Evolutionary conservation across 2,797 vertebrate genomes (phyloP), one percentile per base, ranked within the genome.

Genomic region (Ficedula albicollis): DNA sequence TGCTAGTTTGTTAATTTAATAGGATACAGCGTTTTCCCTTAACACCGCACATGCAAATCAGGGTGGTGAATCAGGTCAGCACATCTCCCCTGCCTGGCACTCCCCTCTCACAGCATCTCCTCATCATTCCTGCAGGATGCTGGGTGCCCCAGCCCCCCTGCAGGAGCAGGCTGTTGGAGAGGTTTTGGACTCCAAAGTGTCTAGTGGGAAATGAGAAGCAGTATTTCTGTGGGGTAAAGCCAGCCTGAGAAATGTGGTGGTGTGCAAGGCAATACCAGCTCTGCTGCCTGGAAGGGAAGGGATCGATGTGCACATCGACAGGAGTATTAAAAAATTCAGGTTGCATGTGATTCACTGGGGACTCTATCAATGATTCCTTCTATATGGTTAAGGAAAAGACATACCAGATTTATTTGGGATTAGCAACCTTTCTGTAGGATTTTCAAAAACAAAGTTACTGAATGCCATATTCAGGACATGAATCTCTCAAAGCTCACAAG

Each of bases 1-100:
- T 81, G 94, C 92, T 95, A 83, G 88, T 94, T 94, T 95, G 97
- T 94, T 96, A 96, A 97, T 96, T 96, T 96, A 95, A 96, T 95
- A 80, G 94, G 76, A 89, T 84, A 96, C 90, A 87, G 70, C 21
- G 3, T 95, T 96, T 92, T 89, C 88, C 92, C 85, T 72, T 84
- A 95, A 84, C 79, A 39, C 73, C 0, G 7, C 48, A 48, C 75
- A 93, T 96, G 93, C 85, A 94, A 96, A 95, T 95, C 75, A 62
- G 92, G 56, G 84, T 75, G 78, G 72, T 39, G 87, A 88, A 96
- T 95, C 93, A 94, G 95, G 93, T 90, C 92, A 97, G 93, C 85
- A 15, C 68, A 66, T 89, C 87, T 81, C 41, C 70, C 79, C 60
- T 1, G 9, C 0, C 55, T 32, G 56, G 55, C 51, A 66, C 87